Percentiles rank a stretch among this genome's conserved stretches.
Conservation (phyloP, 2,888 invertebrate genomes). For the Digitonthophagus gazella region DNA sequence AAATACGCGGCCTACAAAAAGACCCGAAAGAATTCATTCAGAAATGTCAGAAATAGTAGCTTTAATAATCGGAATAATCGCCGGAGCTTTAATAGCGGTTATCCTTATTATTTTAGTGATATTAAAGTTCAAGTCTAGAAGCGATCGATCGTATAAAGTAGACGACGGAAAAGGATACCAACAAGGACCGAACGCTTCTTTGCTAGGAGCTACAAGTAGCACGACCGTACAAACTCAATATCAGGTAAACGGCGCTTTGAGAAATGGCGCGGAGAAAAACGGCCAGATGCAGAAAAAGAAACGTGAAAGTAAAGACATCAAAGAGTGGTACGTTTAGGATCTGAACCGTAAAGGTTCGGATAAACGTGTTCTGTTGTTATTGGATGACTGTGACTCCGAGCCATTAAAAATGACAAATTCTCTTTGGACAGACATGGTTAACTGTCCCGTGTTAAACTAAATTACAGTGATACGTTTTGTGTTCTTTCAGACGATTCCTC, state of each 20-base stretch:
- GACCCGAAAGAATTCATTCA: slow-evolving; percentile 59
- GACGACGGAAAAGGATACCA: slow-evolving; percentile 79
- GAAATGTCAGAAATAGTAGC: slow-evolving; percentile 73
- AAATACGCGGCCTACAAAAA: slow-evolving; percentile 45
- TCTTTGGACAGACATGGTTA: background rate
- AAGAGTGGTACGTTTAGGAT: slow-evolving; percentile 91
- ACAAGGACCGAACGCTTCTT: slow-evolving; percentile 77
- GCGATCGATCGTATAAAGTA: slow-evolving; percentile 90
- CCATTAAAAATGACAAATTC: slow-evolving; percentile 35
- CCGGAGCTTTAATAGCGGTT: slow-evolving; percentile 86
- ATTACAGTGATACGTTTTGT: background rate
- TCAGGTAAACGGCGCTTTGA: slow-evolving; percentile 54
- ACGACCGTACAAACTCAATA: slow-evolving; percentile 54
- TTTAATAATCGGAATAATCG: slow-evolving; percentile 84
- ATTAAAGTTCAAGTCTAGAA: slow-evolving; percentile 81
- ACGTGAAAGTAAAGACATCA: slow-evolving; percentile 82
- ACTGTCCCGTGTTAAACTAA: background rate
- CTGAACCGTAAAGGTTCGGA: slow-evolving; percentile 36
- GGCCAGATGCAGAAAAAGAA: slow-evolving; percentile 57
- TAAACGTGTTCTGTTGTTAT: slow-evolving; percentile 23
- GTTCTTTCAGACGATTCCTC: background rate
- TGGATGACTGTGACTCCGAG: slow-evolving; percentile 42
- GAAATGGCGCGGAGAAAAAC: slow-evolving; percentile 53
- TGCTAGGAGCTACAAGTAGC: slow-evolving; percentile 61
- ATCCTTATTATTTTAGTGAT: slow-evolving; percentile 87